Conservation (phyloP, 2,113 vertebrate genomes). For the Microcebus jonahi region DNA sequence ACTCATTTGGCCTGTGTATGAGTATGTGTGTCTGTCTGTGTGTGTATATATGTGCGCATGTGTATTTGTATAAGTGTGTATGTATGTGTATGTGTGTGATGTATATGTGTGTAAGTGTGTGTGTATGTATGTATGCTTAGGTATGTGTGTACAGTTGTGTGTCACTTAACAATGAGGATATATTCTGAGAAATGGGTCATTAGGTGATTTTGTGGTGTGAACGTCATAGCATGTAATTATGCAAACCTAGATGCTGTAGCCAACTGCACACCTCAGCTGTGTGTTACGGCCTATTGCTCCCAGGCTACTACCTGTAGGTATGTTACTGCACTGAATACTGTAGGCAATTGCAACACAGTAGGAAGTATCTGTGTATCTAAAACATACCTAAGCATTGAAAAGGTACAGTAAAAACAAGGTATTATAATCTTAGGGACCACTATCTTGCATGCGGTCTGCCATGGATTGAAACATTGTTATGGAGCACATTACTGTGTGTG, state of each 20-base stretch:
- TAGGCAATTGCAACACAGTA: neutral
- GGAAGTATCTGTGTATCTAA: neutral
- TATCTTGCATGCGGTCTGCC: neutral
- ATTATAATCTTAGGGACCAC: neutral
- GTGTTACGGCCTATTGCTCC: neutral
- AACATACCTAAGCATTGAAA: neutral
- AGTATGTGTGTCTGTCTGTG: neutral
- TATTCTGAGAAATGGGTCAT: neutral
- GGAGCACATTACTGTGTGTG: neutral
- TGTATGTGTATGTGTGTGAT: neutral
- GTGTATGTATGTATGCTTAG: no score
- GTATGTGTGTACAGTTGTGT: neutral
- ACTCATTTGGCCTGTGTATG: neutral
- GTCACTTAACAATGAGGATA: neutral
- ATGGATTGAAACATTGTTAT: neutral
- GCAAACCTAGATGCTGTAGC: neutral
- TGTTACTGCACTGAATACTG: neutral
- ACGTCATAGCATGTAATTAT: neutral
- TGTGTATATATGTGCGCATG: no score
- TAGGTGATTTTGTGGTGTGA: neutral
- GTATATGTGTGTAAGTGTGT: neutral
- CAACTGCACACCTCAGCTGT: neutral
- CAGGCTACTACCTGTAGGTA: neutral
- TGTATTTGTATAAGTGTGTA: neutral
- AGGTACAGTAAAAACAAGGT: neutral